Base-by-base conservation (phyloP, 2,888 invertebrate species). In the Tachina grossa region DNA sequence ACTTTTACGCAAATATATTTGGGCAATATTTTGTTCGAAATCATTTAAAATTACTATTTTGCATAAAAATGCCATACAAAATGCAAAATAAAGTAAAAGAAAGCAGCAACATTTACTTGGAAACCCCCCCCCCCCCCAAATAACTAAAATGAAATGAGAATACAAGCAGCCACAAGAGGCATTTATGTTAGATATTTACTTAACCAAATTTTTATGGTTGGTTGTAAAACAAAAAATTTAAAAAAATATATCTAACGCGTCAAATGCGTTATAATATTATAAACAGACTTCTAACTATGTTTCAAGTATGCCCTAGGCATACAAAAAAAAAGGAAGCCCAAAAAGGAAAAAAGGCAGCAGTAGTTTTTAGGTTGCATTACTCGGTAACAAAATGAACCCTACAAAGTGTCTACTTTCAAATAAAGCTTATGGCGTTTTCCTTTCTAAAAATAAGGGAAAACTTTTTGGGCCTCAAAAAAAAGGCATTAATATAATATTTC, bases 1-100 rank as follows among this genome's bases (percentile, higher is more conserved):
- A 66, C 31, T 63, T 77, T 74, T 68, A 81, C 68, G 81, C 74
- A 81, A 80, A 74, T 51, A 69, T 9, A 71, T 43, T 49, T 53
- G 51, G n/a, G 68, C 22, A 77, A 16, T 55, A n/a, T 66, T 16
- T 51, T 61, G 11, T 57, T 65, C 41, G 47, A 74, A 79, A 69
- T 78, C 78, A 71, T 51, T 71, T 47, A 59, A 45, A 84, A 80
- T 66, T 80, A 76, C 83, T 71, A 66, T 84, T 84, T 76, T 76
- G 66, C 72, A 84, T 66, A 76, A 84, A 84, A 84, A 80, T 80
- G 75, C 80, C 79, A 79, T 65, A 76, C 71, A 75, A 65, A 77
- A 71, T 75, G 75, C 75, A 79, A 80, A 84, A 80, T 65, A 69
- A 84, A 55, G 43, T 51, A 69, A 79, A 68, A 22, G n/a, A 75